Evolutionary conservation across 2,797 vertebrate genomes (phyloP), one percentile per base, ranked within the genome.

Genomic region (Pampus argenteus): DNA sequence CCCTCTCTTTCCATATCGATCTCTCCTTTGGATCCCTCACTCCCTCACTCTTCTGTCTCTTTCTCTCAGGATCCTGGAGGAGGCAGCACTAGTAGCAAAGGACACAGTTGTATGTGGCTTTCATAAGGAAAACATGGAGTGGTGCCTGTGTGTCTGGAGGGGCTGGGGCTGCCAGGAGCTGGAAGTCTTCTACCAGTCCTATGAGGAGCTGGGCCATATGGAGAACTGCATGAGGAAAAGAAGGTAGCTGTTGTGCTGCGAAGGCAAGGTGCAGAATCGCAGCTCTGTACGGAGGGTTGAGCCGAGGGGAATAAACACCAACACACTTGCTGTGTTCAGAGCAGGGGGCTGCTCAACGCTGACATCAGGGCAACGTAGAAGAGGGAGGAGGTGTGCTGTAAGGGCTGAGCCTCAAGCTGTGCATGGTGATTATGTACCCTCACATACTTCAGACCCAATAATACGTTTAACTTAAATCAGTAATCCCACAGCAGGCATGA

Each of bases 121-220:
- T 71, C 90, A 83, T 61, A 95, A 94, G 0, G 93, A 96, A 78
- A 92, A 90, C 87, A 89, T 0, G 22, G 95, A 95, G 86, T 96
- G 96, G 96, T 94, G 95, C 92, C 95, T 99, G 89, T 95, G 96
- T 78, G 96, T 97, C 89, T 99, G 97, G 98, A 94, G 96, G 84
- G 95, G 94, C 92, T 99, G 98, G 98, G 96, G 96, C 22, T 62
- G 91, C 88, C 83, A 74, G 9, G 96, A 98, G 81, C 97, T 99
- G 72, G 95, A 97, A 65, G 58, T 96, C 86, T 98, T 99, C 95
- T 97, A 98, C 95, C 95, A 93, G 87, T 95, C 95, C 71, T 97
- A 95, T 0, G 97, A 99, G 86, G 96, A 97, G 79, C 94, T 98
- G 79, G 91, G 94, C 54, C 94, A 94, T 74, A 88, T 97, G 2